Evolutionary conservation across 2,797 vertebrate species (phyloP).

Genomic region (Cephalopachus bancanus): DNA sequence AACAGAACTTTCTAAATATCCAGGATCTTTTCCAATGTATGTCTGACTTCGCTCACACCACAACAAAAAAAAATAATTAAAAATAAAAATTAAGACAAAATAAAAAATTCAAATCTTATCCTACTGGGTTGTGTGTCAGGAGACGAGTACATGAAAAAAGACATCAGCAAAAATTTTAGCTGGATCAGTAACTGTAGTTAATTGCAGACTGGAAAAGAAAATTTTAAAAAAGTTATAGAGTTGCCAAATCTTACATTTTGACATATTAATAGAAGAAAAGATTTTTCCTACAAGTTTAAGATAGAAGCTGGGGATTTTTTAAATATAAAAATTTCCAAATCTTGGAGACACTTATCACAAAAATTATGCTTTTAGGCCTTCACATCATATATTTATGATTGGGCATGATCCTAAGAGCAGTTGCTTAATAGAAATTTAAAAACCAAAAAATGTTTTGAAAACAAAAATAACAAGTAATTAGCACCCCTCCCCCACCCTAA

Average conservation of each 20-base stretch:
- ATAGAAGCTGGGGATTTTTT: conserved; percentile 71
- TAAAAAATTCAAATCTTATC: conserved; percentile 47
- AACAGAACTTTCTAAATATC: conserved; percentile 41
- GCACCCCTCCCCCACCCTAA: conserved; percentile 58
- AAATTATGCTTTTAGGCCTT: conserved; percentile 83
- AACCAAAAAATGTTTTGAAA: conserved; percentile 74
- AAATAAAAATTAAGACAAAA: conserved; percentile 64
- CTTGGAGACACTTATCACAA: conserved; percentile 75
- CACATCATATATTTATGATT: conserved; percentile 80
- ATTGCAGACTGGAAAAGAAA: conserved; percentile 53
- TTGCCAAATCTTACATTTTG: conserved; percentile 54
- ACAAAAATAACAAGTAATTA: conserved; percentile 80
- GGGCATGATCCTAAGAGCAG: conserved; percentile 84
- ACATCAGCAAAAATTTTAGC: conserved; percentile 50
- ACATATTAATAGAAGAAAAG: conserved; percentile 49
- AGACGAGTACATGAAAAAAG: conserved; percentile 19
- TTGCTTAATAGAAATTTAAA: conserved; percentile 78
- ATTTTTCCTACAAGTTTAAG: conserved; percentile 66
- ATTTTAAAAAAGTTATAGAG: not conserved
- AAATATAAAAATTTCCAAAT: conserved; percentile 67
- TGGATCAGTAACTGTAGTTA: conserved; percentile 35
- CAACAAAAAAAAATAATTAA: conserved; percentile 56
- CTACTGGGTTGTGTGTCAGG: conserved; percentile 23
- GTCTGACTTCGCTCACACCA: conserved; percentile 36
- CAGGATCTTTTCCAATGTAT: conserved; percentile 62